Evolutionary conservation across 2,888 invertebrate species (phyloP), one percentile per base, ranked within the genome.

Genomic region (Acanthosepion lycidas): DNA sequence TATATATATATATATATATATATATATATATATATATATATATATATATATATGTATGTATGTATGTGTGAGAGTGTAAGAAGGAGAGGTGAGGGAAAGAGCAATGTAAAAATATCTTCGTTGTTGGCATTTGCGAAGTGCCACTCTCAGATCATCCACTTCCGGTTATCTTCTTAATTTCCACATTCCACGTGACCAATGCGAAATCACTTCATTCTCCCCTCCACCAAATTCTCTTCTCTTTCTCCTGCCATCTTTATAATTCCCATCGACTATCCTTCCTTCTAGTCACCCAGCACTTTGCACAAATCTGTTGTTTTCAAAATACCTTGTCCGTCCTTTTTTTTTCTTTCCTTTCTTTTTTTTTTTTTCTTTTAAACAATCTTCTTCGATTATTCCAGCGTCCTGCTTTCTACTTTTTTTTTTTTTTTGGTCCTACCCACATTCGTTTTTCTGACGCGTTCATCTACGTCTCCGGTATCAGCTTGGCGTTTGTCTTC

Each of bases 11-110:
- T 78, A 78, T 12, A 78, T 78, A 78, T 78, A n/a, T n/a, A 78
- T 78, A n/a, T n/a, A 78, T 78, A 78, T 78, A 78, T 78, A 78
- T 78, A 78, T 78, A 78, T 78, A 78, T 78, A 78, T 78, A 78
- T 78, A 78, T 78, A 33, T 64, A 64, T 64, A 64, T 64, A 28
- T 64, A 4, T n/a, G n/a, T 23, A 12, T 5, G n/a, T n/a, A 2
- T 20, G 59, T 20, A 18, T n/a, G n/a, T 28, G 78, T 9, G 28
- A 12, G 15, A 18, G 9, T 12, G 33, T 33, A 33, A 33, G 33
- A 33, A 33, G 33, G 33, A 33, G 33, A 33, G 33, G 33, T 33
- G 0, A n/a, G 8, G 78, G 8, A 8, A 6, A 28, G n/a, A 9
- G 9, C n/a, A 78, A 28, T 28, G 8, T 6, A 78, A 78, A 78